A percentile compares a stretch with the other conserved stretches of the same genome.
Evolutionary conservation across 2,888 invertebrate species (phyloP).

Genomic region (Cheiracanthium punctorium): DNA sequence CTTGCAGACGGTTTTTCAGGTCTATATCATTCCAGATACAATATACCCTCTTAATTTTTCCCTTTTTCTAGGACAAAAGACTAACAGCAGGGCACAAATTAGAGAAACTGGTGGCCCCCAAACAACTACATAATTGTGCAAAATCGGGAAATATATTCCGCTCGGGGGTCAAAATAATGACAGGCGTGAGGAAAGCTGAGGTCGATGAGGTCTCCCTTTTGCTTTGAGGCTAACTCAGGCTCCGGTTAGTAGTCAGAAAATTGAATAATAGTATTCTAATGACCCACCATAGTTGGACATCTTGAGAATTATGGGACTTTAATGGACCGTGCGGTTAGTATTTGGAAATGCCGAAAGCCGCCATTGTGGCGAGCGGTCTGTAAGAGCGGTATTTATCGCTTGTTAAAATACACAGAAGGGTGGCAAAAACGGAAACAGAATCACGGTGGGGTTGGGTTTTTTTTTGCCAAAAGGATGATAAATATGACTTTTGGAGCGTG

Average conservation of each 20-base stretch:
- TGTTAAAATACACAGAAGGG: background rate
- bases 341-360: background rate
- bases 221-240: background rate
- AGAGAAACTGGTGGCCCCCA: background rate
- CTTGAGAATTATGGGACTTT: slow-evolving; percentile 1
- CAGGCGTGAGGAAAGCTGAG: background rate
- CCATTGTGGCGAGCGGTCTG: background rate
- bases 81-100: too few relatives aligned
- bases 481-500: background rate
- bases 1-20: too few relatives aligned
- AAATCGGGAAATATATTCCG: background rate
- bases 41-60: too few relatives aligned
- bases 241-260: background rate
- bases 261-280: background rate
- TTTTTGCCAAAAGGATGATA: background rate
- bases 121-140: background rate
- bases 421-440: background rate
- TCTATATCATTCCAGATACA: too few relatives aligned
- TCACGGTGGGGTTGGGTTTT: background rate
- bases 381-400: background rate
- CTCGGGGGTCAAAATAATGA: background rate
- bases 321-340: background rate
- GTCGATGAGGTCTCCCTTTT: background rate
- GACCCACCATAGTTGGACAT: background rate
- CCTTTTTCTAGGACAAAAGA: too few relatives aligned